Conservation (phyloP, 2,113 vertebrate species). For the Verasper variegatus region DNA sequence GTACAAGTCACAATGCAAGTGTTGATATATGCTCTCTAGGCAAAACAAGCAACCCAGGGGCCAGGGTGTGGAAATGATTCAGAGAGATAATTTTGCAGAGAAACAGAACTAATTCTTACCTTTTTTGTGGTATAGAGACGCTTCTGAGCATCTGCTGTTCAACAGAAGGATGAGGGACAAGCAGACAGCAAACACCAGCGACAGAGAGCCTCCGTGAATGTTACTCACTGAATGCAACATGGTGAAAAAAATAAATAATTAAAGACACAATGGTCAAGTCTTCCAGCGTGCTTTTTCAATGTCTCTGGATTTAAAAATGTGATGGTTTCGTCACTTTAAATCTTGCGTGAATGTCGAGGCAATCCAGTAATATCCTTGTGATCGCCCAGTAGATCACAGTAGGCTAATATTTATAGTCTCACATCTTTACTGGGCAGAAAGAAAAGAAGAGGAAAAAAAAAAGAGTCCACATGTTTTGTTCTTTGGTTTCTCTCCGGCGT, state of each 20-base stretch:
- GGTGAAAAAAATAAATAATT: background rate
- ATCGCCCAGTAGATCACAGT: constrained; percentile 4
- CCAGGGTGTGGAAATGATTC: background rate
- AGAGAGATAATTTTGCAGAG: background rate
- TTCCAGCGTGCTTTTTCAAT: background rate
- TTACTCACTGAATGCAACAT: constrained; percentile 37
- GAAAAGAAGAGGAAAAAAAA: background rate
- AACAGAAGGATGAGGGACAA: constrained; percentile 48
- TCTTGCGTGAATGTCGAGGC: constrained; percentile 15
- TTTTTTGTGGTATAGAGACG: constrained; percentile 67
- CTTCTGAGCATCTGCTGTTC: constrained; percentile 50
- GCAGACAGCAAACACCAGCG: constrained; percentile 25
- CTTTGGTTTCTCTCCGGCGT: constrained; percentile 24
- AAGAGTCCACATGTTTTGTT: constrained; percentile 39
- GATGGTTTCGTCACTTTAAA: background rate
- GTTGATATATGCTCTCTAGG: background rate
- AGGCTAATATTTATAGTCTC: constrained; percentile 69
- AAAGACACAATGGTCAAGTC: background rate
- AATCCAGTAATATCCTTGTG: constrained; percentile 36
- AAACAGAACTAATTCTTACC: constrained; percentile 47
- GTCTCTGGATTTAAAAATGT: background rate
- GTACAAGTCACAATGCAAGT: constrained; percentile 5
- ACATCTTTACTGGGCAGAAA: constrained; percentile 24
- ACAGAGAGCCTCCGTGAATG: constrained; percentile 9
- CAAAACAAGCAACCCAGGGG: background rate